phyloP scores from a whole-genome alignment of 53 echinoderm and acorn worm genomes.

The Holothuria leucospilota region DNA sequence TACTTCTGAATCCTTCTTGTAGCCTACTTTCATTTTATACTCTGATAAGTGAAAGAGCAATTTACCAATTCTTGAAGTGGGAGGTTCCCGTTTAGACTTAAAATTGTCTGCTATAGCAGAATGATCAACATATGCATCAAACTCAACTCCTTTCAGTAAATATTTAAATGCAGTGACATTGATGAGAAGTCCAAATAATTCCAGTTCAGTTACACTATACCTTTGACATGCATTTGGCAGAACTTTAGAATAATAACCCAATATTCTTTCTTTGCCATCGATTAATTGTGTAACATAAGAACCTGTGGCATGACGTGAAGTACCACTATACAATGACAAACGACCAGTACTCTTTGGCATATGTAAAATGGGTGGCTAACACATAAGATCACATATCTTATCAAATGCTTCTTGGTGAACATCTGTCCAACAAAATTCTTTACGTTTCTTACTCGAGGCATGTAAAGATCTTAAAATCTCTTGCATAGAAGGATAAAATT shows the following conservation, averaged over 20 bases:
- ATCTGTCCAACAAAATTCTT: constrained; percentile 37
- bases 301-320: constrained; percentile 51
- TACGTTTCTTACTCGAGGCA: constrained; percentile 4
- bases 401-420: constrained; percentile 51
- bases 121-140: constrained; percentile 56
- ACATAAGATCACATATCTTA: constrained; percentile 37
- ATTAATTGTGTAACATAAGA: constrained; percentile 51
- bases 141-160: constrained; percentile 41
- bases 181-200: constrained; percentile 47
- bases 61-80: constrained; percentile 16
- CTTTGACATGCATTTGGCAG: constrained; percentile 42
- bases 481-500: constrained; percentile 8
- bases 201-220: constrained; percentile 58
- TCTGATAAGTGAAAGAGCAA: constrained; percentile 21
- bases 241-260: constrained; percentile 54
- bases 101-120: too few relatives aligned
- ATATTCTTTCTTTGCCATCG: constrained; percentile 26
- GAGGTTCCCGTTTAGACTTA: constrained; percentile 38
- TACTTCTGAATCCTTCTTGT: constrained; percentile 43
- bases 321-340: constrained; percentile 49
- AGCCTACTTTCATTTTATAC: constrained; percentile 30
- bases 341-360: constrained; percentile 38
- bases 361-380: constrained; percentile 34
- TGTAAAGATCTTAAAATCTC: constrained; percentile 34
- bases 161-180: constrained; percentile 48